Base-by-base conservation (phyloP, 2,797 vertebrate species). In the Pipistrellus pipistrellus region DNA sequence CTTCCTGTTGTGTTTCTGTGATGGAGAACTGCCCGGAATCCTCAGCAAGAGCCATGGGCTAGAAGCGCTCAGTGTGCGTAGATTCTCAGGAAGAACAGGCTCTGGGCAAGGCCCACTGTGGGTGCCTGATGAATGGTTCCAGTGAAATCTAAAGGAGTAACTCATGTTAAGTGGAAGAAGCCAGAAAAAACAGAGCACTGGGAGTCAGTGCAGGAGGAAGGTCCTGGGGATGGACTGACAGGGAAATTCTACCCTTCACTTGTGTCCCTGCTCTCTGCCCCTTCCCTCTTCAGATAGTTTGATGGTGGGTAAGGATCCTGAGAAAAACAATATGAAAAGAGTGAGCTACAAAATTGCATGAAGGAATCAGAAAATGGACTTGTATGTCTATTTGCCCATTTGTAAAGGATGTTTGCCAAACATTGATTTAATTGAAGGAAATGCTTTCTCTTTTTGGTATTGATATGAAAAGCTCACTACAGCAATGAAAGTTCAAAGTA, bases 171-270 rank as follows among this genome's bases (percentile, higher is more conserved):
- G 17, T 9, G 10, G 13, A 41, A 8, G 41, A 21, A 78, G 9
- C 15, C 44, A 20, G n/a, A 27, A 27, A 6, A 9, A 30, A 76
- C 73, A 77, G 17, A 14, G 21, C 18, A 1, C 25, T 41, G 27
- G 62, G 25, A 41, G 27, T 38, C 68, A 32, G 0, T 8, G 13
- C 9, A 14, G 23, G 21, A 41, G 14, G 8, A 0, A 8, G 6
- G 13, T 23, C 23, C 15, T 23, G 3, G 59, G 41, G 21, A 30
- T 2, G 3, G 10, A 23, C 32, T 41, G 51, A 15, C 25, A 9
- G 14, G 71, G 48, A 44, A 11, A 25, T 6, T 7, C 18, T 62
- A 12, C 44, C n/a, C 4, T 55, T 18, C 25, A 4, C 21, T 8
- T 8, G n/a, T 23, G 11, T 32, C 4, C 38, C 5, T 57, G 44